Base-by-base conservation (phyloP, 2,797 vertebrate species). In the Neoniphon sammara region DNA sequence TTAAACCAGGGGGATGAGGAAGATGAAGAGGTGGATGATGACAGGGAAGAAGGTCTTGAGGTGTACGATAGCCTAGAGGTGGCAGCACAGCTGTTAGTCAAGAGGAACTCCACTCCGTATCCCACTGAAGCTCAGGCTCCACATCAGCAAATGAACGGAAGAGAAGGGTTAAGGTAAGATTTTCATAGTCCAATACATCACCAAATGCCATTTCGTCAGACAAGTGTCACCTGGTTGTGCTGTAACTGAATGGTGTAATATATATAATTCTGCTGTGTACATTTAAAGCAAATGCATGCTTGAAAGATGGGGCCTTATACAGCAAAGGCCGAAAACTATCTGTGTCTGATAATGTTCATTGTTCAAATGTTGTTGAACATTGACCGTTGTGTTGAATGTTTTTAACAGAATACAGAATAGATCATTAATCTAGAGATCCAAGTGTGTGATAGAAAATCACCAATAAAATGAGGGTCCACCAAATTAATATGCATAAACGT, bases 1-100 rank as follows among this genome's bases (percentile, higher is more conserved):
- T 71, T 61, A n/a, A 44, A 73, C 30, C 34, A 25, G 3, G 17
- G 44, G 11, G 42, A 46, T 21, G 20, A 6, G 44, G 49, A 75
- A 8, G 60, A 56, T 21, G 60, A 56, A 15, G 31, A 73, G 27
- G n/a, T n/a, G 52, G 54, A 73, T 42, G 61, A 76, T 14, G 66
- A 73, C 21, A 77, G 75, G 1, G 65, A 8, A 2, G 50, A 92
- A 2, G 23, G 91, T 66, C 11, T 62, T 31, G 64, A 81, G 39
- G 30, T 90, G 27, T 73, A 18, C 2, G 94, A 94, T 78, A 95
- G 94, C 72, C 77, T 95, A 11, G 93, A 96, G 2, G 78, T 85
- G 17, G 31, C 60, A 66, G 27, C 60, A 8, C 47, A 20, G 9
- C 34, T 14, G 21, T 20, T 30, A 49, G 27, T 20, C 44, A 60